Conservation (phyloP, 1,140 invertebrate species). For the Scaptomyza montana region DNA sequence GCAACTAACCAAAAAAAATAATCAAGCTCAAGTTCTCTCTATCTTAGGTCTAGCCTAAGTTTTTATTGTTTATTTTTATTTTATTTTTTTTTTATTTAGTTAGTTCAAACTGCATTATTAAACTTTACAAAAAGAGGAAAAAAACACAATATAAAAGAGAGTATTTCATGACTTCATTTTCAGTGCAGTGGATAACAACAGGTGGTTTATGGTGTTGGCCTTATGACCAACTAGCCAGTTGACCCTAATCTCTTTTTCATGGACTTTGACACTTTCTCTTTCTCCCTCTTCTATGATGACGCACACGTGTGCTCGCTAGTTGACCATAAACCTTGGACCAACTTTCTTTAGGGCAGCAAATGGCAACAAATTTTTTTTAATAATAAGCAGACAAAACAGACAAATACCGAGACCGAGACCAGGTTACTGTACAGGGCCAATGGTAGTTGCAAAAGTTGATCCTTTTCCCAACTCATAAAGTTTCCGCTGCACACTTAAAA, state of each 20-base stretch:
- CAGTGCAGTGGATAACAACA: constrained; percentile 41
- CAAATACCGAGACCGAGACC: no score
- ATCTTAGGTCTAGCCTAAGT: constrained; percentile 59
- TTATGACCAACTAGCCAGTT: constrained; percentile 58
- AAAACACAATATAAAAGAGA: constrained; percentile 35
- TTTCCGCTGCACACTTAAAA: constrained; percentile 70
- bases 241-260: constrained; percentile 69
- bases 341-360: constrained; percentile 57
- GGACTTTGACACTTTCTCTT: constrained; percentile 60
- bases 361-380: constrained; percentile 76
- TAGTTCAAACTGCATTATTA: constrained; percentile 38
- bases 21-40: constrained; percentile 31
- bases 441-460: constrained; percentile 49
- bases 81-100: constrained; percentile 64
- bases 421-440: constrained; percentile 5
- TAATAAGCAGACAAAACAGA: constrained; percentile 58
- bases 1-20: constrained; percentile 40
- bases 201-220: constrained; percentile 39
- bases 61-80: constrained; percentile 64
- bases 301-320: constrained; percentile 59
- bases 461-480: constrained; percentile 54
- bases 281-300: background rate
- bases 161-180: background rate
- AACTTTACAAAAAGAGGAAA: background rate
- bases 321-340: constrained; percentile 60